Evolutionary conservation across 2,797 vertebrate species (phyloP), one percentile per base, ranked within the genome.

Genomic region (Darevskia mixta): DNA sequence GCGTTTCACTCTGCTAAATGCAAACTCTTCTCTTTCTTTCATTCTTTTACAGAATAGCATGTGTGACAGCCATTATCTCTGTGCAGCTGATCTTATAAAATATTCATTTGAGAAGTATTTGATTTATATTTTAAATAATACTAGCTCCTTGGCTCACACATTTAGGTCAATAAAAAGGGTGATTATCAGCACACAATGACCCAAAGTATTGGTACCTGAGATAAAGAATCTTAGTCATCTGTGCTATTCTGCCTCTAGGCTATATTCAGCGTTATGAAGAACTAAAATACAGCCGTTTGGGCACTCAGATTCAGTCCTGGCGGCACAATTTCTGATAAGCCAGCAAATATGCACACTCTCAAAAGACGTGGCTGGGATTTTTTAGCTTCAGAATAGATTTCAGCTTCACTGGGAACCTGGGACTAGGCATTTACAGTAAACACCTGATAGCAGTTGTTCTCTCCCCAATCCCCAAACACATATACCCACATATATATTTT

Each of bases 141-240:
- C 64, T 80, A 8, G 71, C 61, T 90, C 41, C 58, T 83, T 81
- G 5, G 4, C 79, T 83, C 85, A 58, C 58, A 82, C 32, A 35
- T 82, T 35, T 49, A 69, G 49, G 84, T 90, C 76, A 83, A 88
- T 82, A 89, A 88, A 89, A 79, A 71, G 66, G 23, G 9, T 8
- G 73, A 64, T 91, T 89, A 73, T 71, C 83, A 90, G 66, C 73
- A 71, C 83, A 79, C 49, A 73, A 45, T 64, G 55, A 87, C 83
- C 69, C 71, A 25, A 11, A 67, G 35, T 69, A 11, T 9, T 79
- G 11, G 84, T 90, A 82, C 8, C 27, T 55, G 43, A 85, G 71
- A 76, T 81, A 64, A 82, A 85, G 41, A 87, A 67, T 73, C 71
- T 80, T 38, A 84, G 67, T 64, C 77, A 81, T 29, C 13, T 71